These are phyloP conservation scores for Eunapius fragilis DNA, from an alignment of 37 sponge, comb jelly and placozoan genomes.

Conservation along the genomic window DNA sequence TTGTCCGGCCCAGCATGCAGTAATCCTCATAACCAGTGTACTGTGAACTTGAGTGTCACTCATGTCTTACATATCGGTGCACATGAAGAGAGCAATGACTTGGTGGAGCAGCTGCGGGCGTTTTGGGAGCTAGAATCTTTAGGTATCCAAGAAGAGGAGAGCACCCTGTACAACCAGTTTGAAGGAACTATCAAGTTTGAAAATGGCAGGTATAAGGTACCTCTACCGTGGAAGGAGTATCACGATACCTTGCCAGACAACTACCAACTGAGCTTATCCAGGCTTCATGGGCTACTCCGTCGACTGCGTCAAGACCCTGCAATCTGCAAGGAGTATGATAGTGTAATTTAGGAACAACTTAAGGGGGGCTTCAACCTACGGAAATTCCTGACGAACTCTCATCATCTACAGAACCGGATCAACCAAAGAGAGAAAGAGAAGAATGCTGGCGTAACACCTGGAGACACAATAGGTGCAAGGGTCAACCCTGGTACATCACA, in stretches of 20 bases:
- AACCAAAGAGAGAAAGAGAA: too few relatives aligned
- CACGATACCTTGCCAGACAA: background rate
- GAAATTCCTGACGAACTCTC: too few relatives aligned
- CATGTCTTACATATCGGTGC: background rate
- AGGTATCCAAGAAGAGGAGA: background rate
- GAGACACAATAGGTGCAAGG: too few relatives aligned
- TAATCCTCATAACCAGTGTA: background rate
- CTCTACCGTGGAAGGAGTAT: conserved; percentile 1
- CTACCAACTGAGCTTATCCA: background rate
- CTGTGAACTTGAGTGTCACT: background rate
- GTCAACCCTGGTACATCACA: too few relatives aligned
- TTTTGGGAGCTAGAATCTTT: conserved; percentile 2
- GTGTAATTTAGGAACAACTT: too few relatives aligned
- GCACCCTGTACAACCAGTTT: background rate
- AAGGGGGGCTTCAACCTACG: too few relatives aligned
- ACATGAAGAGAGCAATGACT: background rate
- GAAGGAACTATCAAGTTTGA: background rate
- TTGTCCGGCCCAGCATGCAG: background rate
- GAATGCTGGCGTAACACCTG: too few relatives aligned
- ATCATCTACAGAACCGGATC: too few relatives aligned
- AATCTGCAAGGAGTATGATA: too few relatives aligned
- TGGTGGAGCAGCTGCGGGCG: background rate
- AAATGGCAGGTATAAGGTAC: background rate
- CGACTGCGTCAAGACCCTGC: background rate
- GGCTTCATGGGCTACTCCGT: background rate